Evolutionary conservation across 2,888 invertebrate species (phyloP), one percentile per base, ranked within the genome.

Genomic region (Abrostola tripartita): DNA sequence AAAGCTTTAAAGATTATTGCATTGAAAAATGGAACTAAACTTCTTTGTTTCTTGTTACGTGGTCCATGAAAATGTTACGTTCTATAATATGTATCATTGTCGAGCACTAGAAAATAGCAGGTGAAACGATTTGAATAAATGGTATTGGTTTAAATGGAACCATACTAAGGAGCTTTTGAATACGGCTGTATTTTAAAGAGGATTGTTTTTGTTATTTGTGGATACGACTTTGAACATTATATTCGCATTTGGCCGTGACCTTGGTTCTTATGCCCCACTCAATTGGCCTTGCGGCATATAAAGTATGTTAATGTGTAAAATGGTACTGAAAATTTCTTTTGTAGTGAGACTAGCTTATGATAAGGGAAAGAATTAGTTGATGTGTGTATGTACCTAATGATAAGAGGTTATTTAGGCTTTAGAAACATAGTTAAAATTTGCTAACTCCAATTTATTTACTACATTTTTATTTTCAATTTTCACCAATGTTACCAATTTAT

Each of bases 71-170:
- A 57, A 62, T 62, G 53, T 35, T 53, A 24, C 24, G 24, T 24
- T 24, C 24, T 42, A 42, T 14, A 7, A 6, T 56, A 41, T 49
- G 53, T 64, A 47, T 51, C 52, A 56, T 56, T 52, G 37, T 63
- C 14, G 49, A 55, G 49, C 37, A 41, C 41, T 52, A 62, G 10
- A 55, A 14, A 40, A 40, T 10, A 38, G 36, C 37, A 50, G 40
- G 36, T 71, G 24, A 35, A 42, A 47, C 56, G 35, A 64, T 75
- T 71, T 47, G 37, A 56, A 74, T 50, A 59, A 71, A 71, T 75
- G 56, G 51, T 60, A 65, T 71, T 71, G 50, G 60, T 49, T 60
- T 51, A 5, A n/a, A 51, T 42, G 36, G 40, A 64, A 53, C 63
- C 52, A 70, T 51, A 12, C 38, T 51, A 51, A 14, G 11, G 41